A percentile compares a stretch with the other conserved stretches of the same genome.
Evolutionary conservation across 1,140 invertebrate genomes (phyloP).

Genomic region (Drosophila erecta): DNA sequence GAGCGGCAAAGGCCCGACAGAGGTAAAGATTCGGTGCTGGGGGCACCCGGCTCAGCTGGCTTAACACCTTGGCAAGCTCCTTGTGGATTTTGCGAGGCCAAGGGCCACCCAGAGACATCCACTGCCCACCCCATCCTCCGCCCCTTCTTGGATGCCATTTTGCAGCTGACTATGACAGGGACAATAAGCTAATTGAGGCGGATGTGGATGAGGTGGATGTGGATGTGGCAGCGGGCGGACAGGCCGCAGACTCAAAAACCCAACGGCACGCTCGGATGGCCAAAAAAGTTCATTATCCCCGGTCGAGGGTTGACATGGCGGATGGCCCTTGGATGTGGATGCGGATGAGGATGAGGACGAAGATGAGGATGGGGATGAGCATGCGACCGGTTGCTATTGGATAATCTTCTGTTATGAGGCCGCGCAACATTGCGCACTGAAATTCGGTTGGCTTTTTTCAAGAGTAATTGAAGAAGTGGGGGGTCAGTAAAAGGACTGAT

Average conservation of each 20-base stretch:
- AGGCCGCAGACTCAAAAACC: slow-evolving; percentile 19
- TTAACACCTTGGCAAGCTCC: slow-evolving; percentile 74
- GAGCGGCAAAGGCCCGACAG: background rate
- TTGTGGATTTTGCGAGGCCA: slow-evolving; percentile 67
- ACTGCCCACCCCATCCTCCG: background rate
- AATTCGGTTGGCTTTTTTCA: slow-evolving; percentile 14
- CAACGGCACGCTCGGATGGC: slow-evolving; percentile 11
- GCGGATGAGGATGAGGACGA: background rate
- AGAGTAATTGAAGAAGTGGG: slow-evolving; percentile 6
- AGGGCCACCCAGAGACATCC: slow-evolving; percentile 39
- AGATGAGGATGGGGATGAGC: slow-evolving; percentile 7
- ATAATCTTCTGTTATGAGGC: slow-evolving; percentile 63
- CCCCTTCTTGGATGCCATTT: slow-evolving; percentile 22
- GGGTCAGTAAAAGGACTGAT: background rate
- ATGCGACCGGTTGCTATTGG: slow-evolving; percentile 67
- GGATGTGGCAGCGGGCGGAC: slow-evolving; percentile 41
- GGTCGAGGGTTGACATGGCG: slow-evolving; percentile 9
- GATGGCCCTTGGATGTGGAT: background rate
- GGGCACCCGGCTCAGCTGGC: slow-evolving; percentile 40
- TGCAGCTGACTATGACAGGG: slow-evolving; percentile 36
- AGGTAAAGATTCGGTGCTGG: background rate
- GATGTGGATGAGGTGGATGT: background rate
- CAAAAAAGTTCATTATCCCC: slow-evolving; percentile 39
- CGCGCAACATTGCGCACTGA: slow-evolving; percentile 33
- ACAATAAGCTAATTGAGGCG: slow-evolving; percentile 52